Base-by-base conservation (phyloP, 2,888 invertebrate species). In the Drosophila nr. medialis region DNA sequence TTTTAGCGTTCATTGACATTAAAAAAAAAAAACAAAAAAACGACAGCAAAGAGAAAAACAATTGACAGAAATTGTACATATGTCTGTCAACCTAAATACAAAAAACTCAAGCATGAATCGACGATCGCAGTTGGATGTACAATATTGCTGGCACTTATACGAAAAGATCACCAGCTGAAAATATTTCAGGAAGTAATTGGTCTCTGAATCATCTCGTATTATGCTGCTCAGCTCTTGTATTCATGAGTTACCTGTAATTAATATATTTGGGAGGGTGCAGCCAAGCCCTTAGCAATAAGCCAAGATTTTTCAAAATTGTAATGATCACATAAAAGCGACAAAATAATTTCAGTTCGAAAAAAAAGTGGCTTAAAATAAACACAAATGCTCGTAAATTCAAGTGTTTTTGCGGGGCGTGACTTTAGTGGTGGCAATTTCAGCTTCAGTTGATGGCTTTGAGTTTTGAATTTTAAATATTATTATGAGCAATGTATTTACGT, bases 1-100 rank as follows among this genome's bases (percentile, higher is more conserved):
- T 78, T 73, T 68, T 64, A 76, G 90, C 88, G 90, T 90, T 90
- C 86, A 82, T 90, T 86, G 86, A 86, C 86, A 84, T 77, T 75
- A 68, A 77, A 86, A 66, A 10, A 30, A 69, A 75, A 60, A n/a
- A 63, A 27, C 0, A 69, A 77, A 66, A 27, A 64, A 34, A 58
- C 64, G 53, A 59, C 66, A 62, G 59, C 30, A 42, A 53, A 64
- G 55, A 62, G 64, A 71, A 55, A 65, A 79, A 72, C 67, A 72
- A 64, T 65, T 73, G 53, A 55, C 64, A 74, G 74, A 83, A 83
- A 79, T 75, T 75, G 59, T 86, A 72, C 72, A 76, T 90, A 82
- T 83, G 89, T 73, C 88, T 75, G 88, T 65, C 63, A 64, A 58
- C 30, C 45, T 38, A 64, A 65, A 75, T 69, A 69, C 38, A 75